Evolutionary conservation across 30 jellyfish, hydroid and myxozoan genomes (phyloP), one percentile per base, ranked within the genome.

Genomic region (Haliclystus octoradiatus): DNA sequence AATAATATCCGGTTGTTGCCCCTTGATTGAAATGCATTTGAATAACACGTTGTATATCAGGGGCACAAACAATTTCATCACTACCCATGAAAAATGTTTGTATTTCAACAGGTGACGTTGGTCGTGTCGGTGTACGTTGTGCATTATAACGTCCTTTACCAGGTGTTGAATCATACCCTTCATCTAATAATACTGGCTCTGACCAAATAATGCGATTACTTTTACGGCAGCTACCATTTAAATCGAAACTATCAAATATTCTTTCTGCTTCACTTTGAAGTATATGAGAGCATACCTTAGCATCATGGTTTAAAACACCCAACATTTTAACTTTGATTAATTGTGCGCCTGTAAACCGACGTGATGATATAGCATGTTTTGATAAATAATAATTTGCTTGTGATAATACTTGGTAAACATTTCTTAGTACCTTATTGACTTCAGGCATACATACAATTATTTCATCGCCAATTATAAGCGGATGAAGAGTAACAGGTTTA

Each of bases 331-430:
- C 81, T 49, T 88, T 91, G 52, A 89, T 89, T 24, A 89, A 79
- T 70, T 89, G 98, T 23, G 98, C 98, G 2, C 98, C 98, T 0
- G 98, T 66, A 66, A 81, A 89, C 33, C 98, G 78, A 63, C 98
- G 68, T 30, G 98, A 89, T 24, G 93, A 72, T 9, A 89, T 89
- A 32, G 94, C 98, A 77, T 89, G 95, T 72, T 89, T 89, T 34
- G 98, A 89, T 4, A 89, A 76, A 69, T 89, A 89, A 66, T 89
- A 89, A 74, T 89, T 89, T 28, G 98, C 98, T 68, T 89, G 98
- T 28, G 98, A 89, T 57, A 89, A 62, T 0, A 89, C 98, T 67
- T 89, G 98, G 64, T 89, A 89, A 12, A 89, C 98, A 49, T 84
- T 81, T 50, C 98, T 71, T 52, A 89, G 35, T 13, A 89, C 98